Conservation (phyloP, 2,888 invertebrate species). For the Heliconius aoede region DNA sequence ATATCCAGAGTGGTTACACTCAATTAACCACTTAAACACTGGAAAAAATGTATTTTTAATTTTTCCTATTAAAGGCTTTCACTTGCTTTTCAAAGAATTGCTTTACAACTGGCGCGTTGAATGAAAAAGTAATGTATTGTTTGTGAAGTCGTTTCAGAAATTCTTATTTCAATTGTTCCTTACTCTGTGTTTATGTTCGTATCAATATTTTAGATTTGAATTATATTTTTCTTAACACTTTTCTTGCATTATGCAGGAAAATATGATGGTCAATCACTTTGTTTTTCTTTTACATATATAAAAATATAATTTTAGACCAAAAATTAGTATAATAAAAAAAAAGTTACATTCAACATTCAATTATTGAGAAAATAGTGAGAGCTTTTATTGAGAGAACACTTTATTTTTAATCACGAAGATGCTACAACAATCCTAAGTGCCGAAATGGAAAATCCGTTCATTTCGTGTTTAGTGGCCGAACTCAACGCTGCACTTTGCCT, state of each 20-base stretch:
- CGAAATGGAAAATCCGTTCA: too few relatives aligned
- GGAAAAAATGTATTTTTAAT: constrained; percentile 24
- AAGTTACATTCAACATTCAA: too few relatives aligned
- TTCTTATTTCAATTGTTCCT: constrained; percentile 14
- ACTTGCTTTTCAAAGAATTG: constrained; percentile 13
- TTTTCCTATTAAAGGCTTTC: constrained; percentile 26
- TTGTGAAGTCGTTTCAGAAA: constrained; percentile 15
- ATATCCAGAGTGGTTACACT: not conserved
- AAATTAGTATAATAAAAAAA: too few relatives aligned
- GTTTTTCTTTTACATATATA: too few relatives aligned
- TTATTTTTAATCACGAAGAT: too few relatives aligned
- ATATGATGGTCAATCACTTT: too few relatives aligned
- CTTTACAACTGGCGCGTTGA: constrained; percentile 13
- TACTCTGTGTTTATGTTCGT: not conserved
- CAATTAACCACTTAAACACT: not conserved
- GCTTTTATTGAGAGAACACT: too few relatives aligned
- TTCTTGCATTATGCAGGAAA: not conserved
- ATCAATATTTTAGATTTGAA: not conserved
- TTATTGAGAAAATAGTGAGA: too few relatives aligned
- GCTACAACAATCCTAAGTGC: too few relatives aligned
- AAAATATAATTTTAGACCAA: too few relatives aligned
- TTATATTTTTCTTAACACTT: not conserved
- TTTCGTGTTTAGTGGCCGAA: too few relatives aligned
- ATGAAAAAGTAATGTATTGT: constrained; percentile 21
- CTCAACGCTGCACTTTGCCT: too few relatives aligned